Evolutionary conservation across 2,888 invertebrate genomes (phyloP).

Genomic region (Esperia sulphurella): DNA sequence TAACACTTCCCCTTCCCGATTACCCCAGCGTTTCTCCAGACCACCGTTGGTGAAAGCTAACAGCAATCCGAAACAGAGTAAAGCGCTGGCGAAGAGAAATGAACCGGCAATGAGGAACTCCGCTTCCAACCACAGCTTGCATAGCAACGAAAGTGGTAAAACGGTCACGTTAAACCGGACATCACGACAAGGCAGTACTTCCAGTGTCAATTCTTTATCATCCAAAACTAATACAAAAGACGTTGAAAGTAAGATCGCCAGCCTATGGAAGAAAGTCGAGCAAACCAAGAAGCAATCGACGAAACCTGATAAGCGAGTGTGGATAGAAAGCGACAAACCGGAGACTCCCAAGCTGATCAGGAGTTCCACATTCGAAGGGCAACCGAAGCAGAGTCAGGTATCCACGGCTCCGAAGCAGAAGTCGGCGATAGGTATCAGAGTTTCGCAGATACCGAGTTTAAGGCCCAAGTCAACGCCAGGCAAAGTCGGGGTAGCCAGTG

Average conservation of each 20-base stretch:
- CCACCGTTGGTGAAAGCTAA: slow-evolving; percentile 43
- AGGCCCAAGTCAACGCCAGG: slow-evolving; percentile 46
- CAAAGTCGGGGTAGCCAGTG: slow-evolving; percentile 27
- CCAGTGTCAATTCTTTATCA: slow-evolving; percentile 81
- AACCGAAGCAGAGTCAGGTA: slow-evolving; percentile 52
- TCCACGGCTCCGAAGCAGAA: slow-evolving; percentile 67
- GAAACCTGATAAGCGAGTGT: slow-evolving; percentile 80
- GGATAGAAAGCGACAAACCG: slow-evolving; percentile 72
- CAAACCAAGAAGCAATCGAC: slow-evolving; percentile 80
- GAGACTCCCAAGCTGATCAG: slow-evolving; percentile 72
- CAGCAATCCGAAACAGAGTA: slow-evolving; percentile 31
- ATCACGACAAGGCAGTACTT: slow-evolving; percentile 65
- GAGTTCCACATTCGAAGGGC: slow-evolving; percentile 83
- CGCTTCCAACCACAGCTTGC: slow-evolving; percentile 77
- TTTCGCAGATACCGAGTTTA: slow-evolving; percentile 67
- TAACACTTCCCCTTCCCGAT: slow-evolving; percentile 66
- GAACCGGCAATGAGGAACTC: slow-evolving; percentile 68
- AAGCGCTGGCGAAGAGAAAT: slow-evolving; percentile 33
- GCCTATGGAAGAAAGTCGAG: slow-evolving; percentile 88
- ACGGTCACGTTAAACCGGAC: slow-evolving; percentile 57
- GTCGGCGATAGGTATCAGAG: slow-evolving; percentile 64
- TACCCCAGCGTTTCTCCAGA: slow-evolving; percentile 54
- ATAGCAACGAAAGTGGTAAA: slow-evolving; percentile 72
- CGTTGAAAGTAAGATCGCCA: slow-evolving; percentile 88
- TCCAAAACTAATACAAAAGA: slow-evolving; percentile 78